A percentile compares a stretch with the other conserved stretches of the same genome.
These are phyloP conservation scores for Donacobius atricapilla DNA, from an alignment of 2,113 vertebrate species.

Conservation along the genomic window DNA sequence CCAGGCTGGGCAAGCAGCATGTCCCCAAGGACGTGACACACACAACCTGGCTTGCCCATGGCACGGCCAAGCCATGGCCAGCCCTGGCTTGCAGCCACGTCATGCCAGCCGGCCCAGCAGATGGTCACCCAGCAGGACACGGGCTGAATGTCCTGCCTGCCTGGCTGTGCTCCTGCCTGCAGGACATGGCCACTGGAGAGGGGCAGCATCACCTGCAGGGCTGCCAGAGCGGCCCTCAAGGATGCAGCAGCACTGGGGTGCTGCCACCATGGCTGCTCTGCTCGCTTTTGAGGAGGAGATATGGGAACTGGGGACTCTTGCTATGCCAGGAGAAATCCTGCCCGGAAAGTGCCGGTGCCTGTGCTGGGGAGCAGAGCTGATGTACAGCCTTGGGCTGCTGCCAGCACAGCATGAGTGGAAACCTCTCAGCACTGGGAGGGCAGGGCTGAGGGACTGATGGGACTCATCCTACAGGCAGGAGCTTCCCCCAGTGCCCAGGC, in stretches of 20 bases:
- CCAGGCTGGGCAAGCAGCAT: accelerated
- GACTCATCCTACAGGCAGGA: neutral
- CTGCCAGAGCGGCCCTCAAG: accelerated
- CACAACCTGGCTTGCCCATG: neutral
- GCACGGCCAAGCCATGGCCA: neutral
- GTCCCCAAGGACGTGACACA: neutral
- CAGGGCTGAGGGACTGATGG: neutral
- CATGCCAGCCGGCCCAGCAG: neutral
- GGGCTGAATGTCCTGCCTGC: neutral
- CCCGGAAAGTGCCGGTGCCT: neutral
- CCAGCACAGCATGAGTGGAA: accelerated
- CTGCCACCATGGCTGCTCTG: neutral
- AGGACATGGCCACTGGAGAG: neutral
- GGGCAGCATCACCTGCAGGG: neutral
- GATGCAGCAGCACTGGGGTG: neutral
- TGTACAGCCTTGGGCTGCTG: neutral
- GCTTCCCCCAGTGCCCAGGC: neutral
- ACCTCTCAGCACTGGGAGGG: neutral
- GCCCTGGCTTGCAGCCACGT: neutral
- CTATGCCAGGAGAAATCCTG: neutral
- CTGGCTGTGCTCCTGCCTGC: neutral
- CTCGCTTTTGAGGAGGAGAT: neutral
- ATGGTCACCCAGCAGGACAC: neutral
- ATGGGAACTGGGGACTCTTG: neutral
- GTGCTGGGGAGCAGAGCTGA: neutral